Evolutionary conservation across 2,113 vertebrate species (phyloP), one percentile per base, ranked within the genome.

Genomic region (Anarrhichthys ocellatus): DNA sequence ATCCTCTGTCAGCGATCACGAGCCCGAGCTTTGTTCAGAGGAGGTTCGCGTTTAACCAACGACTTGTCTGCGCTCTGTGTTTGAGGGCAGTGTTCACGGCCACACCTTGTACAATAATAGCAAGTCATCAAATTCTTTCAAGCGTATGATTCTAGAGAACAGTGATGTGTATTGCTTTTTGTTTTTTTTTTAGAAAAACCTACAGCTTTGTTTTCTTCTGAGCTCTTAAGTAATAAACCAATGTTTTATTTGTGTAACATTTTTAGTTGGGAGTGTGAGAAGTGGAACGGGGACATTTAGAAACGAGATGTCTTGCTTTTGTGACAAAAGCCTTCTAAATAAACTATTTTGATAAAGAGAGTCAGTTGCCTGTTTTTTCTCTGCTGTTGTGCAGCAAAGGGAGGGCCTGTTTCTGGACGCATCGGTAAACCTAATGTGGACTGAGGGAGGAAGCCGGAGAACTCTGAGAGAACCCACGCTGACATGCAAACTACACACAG

Each of bases 331-430:
- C 91, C 91, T 94, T 94, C 95, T 94, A 95, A 99, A 99, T 98
- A 99, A 99, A 99, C 94, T 99, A 98, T 99, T 99, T 99, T 99
- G 97, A 98, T 99, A 99, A 99, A 96, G 96, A 86, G 17, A 59
- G 44, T 73, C 36, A 8, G 29, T 15, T 8, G 64, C n/a, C n/a
- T 78, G 66, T 1, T 17, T 50, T 61, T 62, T 24, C 36, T 17
- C 6, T 69, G 40, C 46, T 61, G 14, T 44, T 46, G 27, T 24
- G 3, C n/a, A 27, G 65, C 14, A 27, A 71, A 38, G 4, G n/a
- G 10, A 27, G 17, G 29, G 14, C 4, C 6, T 42, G 22, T n/a
- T n/a, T n/a, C n/a, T n/a, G n/a, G n/a, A n/a, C n/a, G n/a, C n/a
- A n/a, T n/a, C n/a, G n/a, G n/a, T n/a, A n/a, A n/a, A n/a, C n/a